Evolutionary conservation across 2,797 vertebrate genomes (phyloP), one percentile per base, ranked within the genome.

Genomic region (Gymnoscopelus braueri): DNA sequence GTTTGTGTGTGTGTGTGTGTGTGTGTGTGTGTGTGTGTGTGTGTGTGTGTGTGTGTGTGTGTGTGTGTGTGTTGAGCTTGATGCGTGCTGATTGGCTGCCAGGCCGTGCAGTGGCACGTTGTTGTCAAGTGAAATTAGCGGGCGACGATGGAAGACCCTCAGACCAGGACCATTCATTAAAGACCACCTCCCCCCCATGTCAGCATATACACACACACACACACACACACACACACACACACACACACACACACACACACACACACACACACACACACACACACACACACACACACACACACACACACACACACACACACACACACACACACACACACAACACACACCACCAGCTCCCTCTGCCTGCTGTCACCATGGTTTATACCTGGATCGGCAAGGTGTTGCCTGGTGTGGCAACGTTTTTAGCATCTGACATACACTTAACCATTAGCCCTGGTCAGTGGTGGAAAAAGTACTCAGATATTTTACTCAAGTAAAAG

Each of bases 121-220:
- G 5, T 65, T 92, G 92, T 94, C 92, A 87, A 82, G 84, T 82
- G 84, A 86, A 87, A 94, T 92, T 90, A 92, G 86, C 66, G 60
- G 68, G 66, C 75, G 67, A 79, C 67, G 74, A 80, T 74, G 69
- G 69, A 84, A 73, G 73, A 83, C 74, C 81, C 78, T 76, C 71
- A 82, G 84, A 87, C 78, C 74, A 75, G 73, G 54, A 62, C 84
- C 79, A 87, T 80, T 92, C 85, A 88, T 87, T 87, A 91, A 70
- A 67, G 68, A 78, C 72, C 63, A 6, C 65, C 75, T 60, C 74
- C 50, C 69, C 75, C 67, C 67, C 71, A 78, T 75, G 58, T 71
- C 74, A 67, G 75, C 44, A 15, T 54, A 73, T 62, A 82, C 13
- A 73, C 64, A 26, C 39, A 71, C 53, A 44, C 7, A 44, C 52